Evolutionary conservation across 30 jellyfish, hydroid and myxozoan species (phyloP), one percentile per base, ranked within the genome.

Genomic region (Turritopsis rubra): DNA sequence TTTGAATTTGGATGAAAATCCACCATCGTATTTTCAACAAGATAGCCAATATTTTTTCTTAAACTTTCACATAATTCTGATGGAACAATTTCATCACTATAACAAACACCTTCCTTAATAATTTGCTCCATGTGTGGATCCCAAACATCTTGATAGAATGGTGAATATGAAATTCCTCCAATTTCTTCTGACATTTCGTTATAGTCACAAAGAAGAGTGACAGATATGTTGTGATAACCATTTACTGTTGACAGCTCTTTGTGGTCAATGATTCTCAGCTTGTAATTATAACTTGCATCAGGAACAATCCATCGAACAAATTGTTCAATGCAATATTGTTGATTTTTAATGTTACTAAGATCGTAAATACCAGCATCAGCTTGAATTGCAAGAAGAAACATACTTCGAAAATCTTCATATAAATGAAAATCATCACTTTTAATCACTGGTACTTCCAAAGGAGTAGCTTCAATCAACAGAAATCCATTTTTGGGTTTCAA

Each of bases 1-100:
- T 88, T 88, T 7, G 96, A 88, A 23, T 88, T 88, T n/a, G 96
- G 96, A 75, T 88, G 96, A 79, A 75, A 88, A 68, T 88, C 96
- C 78, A 84, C 75, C 7, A 74, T 80, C 21, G 92, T 88, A 52
- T 83, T 71, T 41, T 24, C 24, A n/a, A 92, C 96, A 72, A 88
- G 19, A 9, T 83, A 84, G 66, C 71, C 89, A 77, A 88, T 29
- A 30, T 88, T 71, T 73, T 80, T 65, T 31, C 83, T 71, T 73
- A 88, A 79, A 28, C 81, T 54, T 22, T 65, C 52, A 20, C 53
- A 28, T 83, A 88, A 75, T 1, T 41, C 83, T 28, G 29, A 65
- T 3, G 96, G 84, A 1, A 88, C 89, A 31, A 71, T 83, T 28
- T 80, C 83, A 28, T 84, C 84, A 17, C 71, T 81, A 66, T 88